These are phyloP conservation scores for Lepidothrix coronata DNA, from an alignment of 2,113 vertebrate genomes.

Conservation along the genomic window DNA sequence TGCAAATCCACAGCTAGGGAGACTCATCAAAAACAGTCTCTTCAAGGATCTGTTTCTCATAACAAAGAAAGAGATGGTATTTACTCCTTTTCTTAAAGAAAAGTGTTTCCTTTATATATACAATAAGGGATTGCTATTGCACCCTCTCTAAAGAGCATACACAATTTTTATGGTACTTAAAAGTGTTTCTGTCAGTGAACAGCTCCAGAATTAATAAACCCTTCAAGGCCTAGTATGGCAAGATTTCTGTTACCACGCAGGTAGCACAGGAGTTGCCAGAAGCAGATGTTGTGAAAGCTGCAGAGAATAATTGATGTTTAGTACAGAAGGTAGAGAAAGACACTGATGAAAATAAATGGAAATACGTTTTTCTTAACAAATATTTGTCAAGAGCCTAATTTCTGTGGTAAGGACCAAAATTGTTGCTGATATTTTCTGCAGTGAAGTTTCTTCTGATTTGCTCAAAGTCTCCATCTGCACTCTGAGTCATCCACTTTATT, in stretches of 20 bases:
- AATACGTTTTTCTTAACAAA: conserved; percentile 2
- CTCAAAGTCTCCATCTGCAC: background rate
- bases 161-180: background rate
- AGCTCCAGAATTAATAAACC: background rate
- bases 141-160: background rate
- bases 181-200: background rate
- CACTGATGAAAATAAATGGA: conserved; percentile 19
- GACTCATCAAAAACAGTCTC: background rate
- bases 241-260: background rate
- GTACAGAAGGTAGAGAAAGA: background rate
- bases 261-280: background rate
- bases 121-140: background rate
- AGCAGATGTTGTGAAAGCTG: background rate
- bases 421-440: conserved; percentile 23
- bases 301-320: background rate
- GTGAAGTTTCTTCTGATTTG: conserved; percentile 25
- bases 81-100: background rate
- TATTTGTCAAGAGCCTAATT: background rate
- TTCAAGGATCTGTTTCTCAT: background rate
- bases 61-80: background rate
- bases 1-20: background rate
- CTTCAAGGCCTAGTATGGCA: background rate
- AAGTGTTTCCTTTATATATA: background rate
- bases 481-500: conserved; percentile 12
- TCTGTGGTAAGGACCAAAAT: background rate